These are phyloP conservation scores for Hesperophylax magnus DNA, from an alignment of 1,140 invertebrate species.

Conservation along the genomic window DNA sequence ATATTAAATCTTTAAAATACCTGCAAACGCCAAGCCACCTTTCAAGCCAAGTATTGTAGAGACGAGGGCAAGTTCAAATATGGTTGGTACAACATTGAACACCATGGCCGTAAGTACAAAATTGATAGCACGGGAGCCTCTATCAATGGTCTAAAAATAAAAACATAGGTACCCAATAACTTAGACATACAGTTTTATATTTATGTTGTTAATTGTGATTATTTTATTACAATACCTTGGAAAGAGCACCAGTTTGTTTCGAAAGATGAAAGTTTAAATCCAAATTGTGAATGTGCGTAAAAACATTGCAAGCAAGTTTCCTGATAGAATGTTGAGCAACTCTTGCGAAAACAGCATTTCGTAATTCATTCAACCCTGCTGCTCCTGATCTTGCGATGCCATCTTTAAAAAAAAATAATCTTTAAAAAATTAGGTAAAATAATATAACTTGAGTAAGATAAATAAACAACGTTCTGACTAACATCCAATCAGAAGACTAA, in stretches of 20 bases:
- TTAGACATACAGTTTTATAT: neutral
- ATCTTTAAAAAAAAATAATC: slow-evolving; percentile 75
- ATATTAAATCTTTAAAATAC: slow-evolving; percentile 52
- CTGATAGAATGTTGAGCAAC: slow-evolving; percentile 98
- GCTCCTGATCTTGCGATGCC: slow-evolving; percentile 92
- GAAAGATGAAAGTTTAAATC: slow-evolving; percentile 96
- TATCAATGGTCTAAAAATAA: slow-evolving; percentile 82
- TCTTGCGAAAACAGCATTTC: slow-evolving; percentile 98
- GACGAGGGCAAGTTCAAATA: slow-evolving; percentile 95
- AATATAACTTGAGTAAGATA: neutral
- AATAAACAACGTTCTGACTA: slow-evolving; percentile 66
- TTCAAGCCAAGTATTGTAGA: slow-evolving; percentile 89
- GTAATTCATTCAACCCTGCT: slow-evolving; percentile 94
- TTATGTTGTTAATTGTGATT: neutral
- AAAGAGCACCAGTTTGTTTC: slow-evolving; percentile 89
- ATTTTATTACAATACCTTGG: slow-evolving; percentile 62
- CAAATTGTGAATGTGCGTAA: slow-evolving; percentile 96
- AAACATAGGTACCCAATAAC: neutral
- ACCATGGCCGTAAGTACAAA: slow-evolving; percentile 97
- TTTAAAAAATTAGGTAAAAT: neutral
- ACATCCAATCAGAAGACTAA: slow-evolving; percentile 93
- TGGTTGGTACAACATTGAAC: slow-evolving; percentile 97
- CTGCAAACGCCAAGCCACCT: slow-evolving; percentile 82
- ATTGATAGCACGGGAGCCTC: slow-evolving; percentile 96
- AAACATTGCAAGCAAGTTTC: slow-evolving; percentile 95